A percentile compares a stretch with the other conserved stretches of the same genome.
phyloP scores from a whole-genome alignment of 2,797 vertebrate genomes.

The Cichlasoma orientale region DNA sequence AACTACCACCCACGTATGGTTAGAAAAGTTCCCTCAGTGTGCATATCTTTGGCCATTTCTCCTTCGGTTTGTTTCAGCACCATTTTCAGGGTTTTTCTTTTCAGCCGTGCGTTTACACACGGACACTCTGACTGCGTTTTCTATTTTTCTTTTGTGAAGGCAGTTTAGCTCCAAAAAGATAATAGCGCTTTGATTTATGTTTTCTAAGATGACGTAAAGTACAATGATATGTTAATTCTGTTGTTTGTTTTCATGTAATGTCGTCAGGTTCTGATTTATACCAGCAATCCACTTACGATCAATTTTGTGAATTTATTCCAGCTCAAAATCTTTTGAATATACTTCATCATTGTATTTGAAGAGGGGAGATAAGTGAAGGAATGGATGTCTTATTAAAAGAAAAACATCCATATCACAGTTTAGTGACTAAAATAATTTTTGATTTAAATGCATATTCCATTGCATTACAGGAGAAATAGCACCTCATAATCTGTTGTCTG shows the following conservation, averaged over 20 bases:
- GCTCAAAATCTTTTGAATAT: not conserved
- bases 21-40: not conserved
- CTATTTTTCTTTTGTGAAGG: not conserved
- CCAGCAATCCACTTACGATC: not conserved
- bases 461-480: not conserved
- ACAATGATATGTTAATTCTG: constrained; percentile 27
- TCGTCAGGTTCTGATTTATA: constrained; percentile 29
- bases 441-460: no score
- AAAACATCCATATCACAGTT: not conserved
- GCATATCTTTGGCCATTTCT: not conserved
- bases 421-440: no score
- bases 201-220: constrained; percentile 24
- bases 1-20: constrained; percentile 15
- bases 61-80: not conserved
- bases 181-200: constrained; percentile 32
- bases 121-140: not conserved
- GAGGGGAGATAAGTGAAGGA: no score
- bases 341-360: not conserved
- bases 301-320: not conserved
- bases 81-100: not conserved
- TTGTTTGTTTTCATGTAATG: constrained; percentile 39
- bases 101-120: not conserved
- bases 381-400: not conserved
- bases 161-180: constrained; percentile 23
- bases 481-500: not conserved